A percentile compares a stretch with the other conserved stretches of the same genome.
phyloP scores from a whole-genome alignment of 2,888 invertebrate genomes.

The Exephanes ischioxanthus region DNA sequence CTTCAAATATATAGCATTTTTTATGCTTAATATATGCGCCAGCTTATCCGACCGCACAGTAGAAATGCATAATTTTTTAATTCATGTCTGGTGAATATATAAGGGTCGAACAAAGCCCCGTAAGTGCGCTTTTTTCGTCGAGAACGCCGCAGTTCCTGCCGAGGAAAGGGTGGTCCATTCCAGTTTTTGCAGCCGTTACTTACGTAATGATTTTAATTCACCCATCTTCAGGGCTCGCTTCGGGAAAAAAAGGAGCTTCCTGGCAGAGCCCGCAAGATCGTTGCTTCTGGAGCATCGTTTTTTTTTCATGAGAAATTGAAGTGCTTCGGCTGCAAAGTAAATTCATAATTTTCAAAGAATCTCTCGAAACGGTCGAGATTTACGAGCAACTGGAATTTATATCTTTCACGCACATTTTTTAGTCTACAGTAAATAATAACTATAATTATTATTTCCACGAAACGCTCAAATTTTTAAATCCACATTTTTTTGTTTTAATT shows the following conservation, averaged over 20 bases:
- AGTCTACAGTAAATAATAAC: not conserved
- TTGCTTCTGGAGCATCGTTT: not conserved
- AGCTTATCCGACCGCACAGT: not conserved
- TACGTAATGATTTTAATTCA: constrained; percentile 31
- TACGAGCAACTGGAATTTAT: not conserved
- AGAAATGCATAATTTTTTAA: not conserved
- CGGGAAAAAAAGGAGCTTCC: not conserved
- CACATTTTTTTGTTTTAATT: not conserved
- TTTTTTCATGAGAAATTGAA: not conserved
- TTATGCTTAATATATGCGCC: no score
- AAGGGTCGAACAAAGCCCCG: not conserved
- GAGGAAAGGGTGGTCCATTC: not conserved
- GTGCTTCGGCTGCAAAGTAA: not conserved
- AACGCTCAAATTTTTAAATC: not conserved
- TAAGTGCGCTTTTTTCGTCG: not conserved
- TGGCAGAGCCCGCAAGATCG: not conserved
- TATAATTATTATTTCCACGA: not conserved
- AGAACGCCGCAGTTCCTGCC: not conserved
- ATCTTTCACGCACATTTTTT: not conserved
- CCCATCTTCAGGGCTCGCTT: constrained; percentile 6
- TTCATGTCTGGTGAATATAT: not conserved
- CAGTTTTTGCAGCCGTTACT: constrained; percentile 21
- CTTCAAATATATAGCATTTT: no score
- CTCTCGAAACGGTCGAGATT: not conserved
- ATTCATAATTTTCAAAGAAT: not conserved